These are phyloP conservation scores for Cephalopholis sonnerati DNA, from an alignment of 2,113 vertebrate genomes.

Conservation along the genomic window DNA sequence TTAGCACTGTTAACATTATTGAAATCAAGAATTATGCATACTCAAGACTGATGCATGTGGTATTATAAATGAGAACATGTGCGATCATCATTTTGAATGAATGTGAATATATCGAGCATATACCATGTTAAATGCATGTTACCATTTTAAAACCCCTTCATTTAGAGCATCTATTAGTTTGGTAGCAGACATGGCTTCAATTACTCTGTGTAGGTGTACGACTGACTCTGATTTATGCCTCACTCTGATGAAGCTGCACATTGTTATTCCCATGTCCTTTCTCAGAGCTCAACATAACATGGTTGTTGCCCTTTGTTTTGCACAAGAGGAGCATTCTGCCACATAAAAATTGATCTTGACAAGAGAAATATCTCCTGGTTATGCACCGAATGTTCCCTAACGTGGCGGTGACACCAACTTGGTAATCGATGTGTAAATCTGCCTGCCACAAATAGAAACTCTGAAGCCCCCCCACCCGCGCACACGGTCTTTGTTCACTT, in stretches of 20 bases:
- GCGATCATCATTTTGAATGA: conserved; percentile 4
- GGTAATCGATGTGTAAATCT: conserved; percentile 69
- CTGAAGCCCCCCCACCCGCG: conserved; percentile 12
- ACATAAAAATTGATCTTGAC: conserved; percentile 68
- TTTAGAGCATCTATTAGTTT: background rate
- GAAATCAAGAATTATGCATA: conserved; percentile 29
- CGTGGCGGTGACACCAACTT: conserved; percentile 39
- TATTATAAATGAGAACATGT: conserved; percentile 3
- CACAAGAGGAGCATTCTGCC: conserved; percentile 41
- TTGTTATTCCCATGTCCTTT: conserved; percentile 26
- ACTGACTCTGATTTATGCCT: conserved; percentile 36
- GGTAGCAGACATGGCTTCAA: conserved; percentile 3
- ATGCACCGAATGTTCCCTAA: conserved; percentile 51
- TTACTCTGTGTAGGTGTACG: conserved; percentile 20
- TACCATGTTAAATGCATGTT: background rate
- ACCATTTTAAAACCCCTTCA: background rate
- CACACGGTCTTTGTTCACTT: conserved; percentile 12
- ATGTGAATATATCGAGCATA: conserved; percentile 5
- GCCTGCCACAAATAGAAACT: conserved; percentile 45
- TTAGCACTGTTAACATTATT: conserved; percentile 48
- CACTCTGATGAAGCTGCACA: conserved; percentile 10
- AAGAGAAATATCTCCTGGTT: conserved; percentile 61
- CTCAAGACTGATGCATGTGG: conserved; percentile 12
- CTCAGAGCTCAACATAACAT: conserved; percentile 23
- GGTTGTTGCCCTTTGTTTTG: conserved; percentile 39